Base-by-base conservation (phyloP, 2,888 invertebrate species). In the Phyto melanocephala region DNA sequence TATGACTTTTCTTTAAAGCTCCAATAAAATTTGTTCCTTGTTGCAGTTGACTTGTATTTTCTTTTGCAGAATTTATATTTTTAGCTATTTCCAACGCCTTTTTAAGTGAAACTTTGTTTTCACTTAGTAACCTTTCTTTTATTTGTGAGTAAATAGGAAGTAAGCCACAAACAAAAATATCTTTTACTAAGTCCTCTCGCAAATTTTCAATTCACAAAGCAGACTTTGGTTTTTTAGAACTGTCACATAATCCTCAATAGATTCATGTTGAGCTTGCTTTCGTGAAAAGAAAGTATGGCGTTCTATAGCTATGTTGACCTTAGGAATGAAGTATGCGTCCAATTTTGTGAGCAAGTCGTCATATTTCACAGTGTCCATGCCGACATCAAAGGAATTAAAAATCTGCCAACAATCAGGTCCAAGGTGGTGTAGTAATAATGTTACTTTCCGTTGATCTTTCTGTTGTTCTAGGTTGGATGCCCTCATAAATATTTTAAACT, bases 301-400 rank as follows among this genome's bases (percentile, higher is more conserved):
- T 54, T 80, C 81, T 24, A 84, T 80, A 0, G 74, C 68, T n/a
- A 85, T 80, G 28, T 28, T 28, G 45, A 15, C 13, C 1, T 7
- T 45, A n/a, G 17, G 85, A 10, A 85, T 56, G 65, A 85, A 85
- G 74, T 74, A 63, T 13, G 35, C 24, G 33, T 79, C 47, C 22
- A 72, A 54, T 50, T 62, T 68, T 15, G 24, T 6, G 3, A 71
- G 1, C 10, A 83, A 37, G 0, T 71, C 47, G 10, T 65, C 65
- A 63, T 67, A 81, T 17, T 68, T 63, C 2, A 83, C 45, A 17
- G 11, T 24, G 45, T 83, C 84, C 15, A 84, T 37, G 20, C 81
- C 68, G 8, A 56, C 54, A 78, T 85, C 70, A 56, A 85, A 85
- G 4, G 84, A 84, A 67, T 77, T 81, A 22, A 80, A 85, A 40